Conservation (phyloP, 2,113 vertebrate genomes). For the Phrynocephalus versicolor region DNA sequence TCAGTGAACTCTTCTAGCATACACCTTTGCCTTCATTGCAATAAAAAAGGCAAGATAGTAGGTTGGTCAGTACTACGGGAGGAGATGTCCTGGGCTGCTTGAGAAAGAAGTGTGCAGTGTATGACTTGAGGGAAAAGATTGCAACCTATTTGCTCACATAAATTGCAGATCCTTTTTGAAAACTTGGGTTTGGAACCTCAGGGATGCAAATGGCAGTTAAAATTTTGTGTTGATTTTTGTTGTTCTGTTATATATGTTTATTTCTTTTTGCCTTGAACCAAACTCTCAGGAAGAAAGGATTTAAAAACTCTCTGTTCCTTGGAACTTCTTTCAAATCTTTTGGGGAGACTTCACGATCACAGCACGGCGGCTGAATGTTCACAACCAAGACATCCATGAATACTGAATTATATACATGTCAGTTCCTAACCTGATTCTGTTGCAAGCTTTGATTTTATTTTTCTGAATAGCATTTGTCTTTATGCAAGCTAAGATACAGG, state of each 20-base stretch:
- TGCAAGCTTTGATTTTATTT: background rate
- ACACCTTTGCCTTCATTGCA: too few relatives aligned
- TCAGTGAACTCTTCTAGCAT: too few relatives aligned
- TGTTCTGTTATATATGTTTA: background rate
- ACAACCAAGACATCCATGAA: background rate
- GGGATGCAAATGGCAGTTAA: background rate
- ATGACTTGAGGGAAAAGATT: background rate
- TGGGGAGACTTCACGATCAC: background rate
- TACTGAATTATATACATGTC: background rate
- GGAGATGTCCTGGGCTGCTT: too few relatives aligned
- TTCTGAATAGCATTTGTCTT: slow-evolving; percentile 9
- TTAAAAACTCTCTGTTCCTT: background rate
- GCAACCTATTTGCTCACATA: background rate
- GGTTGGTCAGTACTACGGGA: too few relatives aligned
- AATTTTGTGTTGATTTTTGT: background rate
- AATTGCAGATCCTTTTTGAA: background rate
- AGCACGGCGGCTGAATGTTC: background rate
- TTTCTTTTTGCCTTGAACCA: background rate
- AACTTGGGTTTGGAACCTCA: background rate
- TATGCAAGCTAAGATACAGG: background rate
- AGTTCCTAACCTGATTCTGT: background rate
- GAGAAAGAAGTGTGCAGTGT: background rate
- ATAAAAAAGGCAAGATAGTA: too few relatives aligned
- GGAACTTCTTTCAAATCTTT: background rate
- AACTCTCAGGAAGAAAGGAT: background rate